A percentile compares a stretch with the other conserved stretches of the same genome.
phyloP scores from a whole-genome alignment of 2,113 vertebrate genomes.

The Microcebus jonahi region DNA sequence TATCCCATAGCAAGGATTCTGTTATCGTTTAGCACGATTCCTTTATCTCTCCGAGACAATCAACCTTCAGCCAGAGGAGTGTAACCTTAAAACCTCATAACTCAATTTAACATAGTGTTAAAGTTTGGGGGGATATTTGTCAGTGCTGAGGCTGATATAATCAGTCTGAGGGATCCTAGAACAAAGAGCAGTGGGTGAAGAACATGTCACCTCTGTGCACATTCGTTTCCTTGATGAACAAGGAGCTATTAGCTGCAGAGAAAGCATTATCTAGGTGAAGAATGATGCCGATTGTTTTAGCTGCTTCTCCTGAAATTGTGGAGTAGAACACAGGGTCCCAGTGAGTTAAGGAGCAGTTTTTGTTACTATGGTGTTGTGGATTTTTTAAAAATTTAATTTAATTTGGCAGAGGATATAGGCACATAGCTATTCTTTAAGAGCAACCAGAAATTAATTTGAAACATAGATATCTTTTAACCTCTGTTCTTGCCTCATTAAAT shows the following conservation, averaged over 20 bases:
- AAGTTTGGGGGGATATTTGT: conserved; percentile 85
- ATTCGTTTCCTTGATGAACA: conserved; percentile 90
- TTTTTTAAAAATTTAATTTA: background rate
- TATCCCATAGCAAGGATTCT: conserved; percentile 76
- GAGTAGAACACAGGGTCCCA: conserved; percentile 38
- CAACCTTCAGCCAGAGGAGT: conserved; percentile 84
- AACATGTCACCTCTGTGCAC: conserved; percentile 77
- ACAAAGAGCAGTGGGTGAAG: conserved; percentile 85
- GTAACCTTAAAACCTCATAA: conserved; percentile 85
- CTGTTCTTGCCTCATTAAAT: conserved; percentile 50
- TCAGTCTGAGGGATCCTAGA: conserved; percentile 84
- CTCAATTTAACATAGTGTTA: conserved; percentile 84
- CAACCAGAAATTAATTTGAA: conserved; percentile 55
- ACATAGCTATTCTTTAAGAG: background rate
- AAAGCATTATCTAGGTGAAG: conserved; percentile 85
- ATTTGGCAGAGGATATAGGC: background rate
- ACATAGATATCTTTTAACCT: conserved; percentile 28
- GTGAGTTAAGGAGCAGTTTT: conserved; percentile 9
- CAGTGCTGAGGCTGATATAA: conserved; percentile 83
- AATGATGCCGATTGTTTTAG: conserved; percentile 79
- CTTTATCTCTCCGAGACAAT: conserved; percentile 84
- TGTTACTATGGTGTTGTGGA: background rate
- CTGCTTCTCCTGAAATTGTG: conserved; percentile 71
- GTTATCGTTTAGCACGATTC: conserved; percentile 74
- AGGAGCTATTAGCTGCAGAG: conserved; percentile 85